Percentiles rank a stretch among this genome's conserved stretches.
Evolutionary conservation across 2,797 vertebrate species (phyloP).

Genomic region (Triplophysa yarkandensis): DNA sequence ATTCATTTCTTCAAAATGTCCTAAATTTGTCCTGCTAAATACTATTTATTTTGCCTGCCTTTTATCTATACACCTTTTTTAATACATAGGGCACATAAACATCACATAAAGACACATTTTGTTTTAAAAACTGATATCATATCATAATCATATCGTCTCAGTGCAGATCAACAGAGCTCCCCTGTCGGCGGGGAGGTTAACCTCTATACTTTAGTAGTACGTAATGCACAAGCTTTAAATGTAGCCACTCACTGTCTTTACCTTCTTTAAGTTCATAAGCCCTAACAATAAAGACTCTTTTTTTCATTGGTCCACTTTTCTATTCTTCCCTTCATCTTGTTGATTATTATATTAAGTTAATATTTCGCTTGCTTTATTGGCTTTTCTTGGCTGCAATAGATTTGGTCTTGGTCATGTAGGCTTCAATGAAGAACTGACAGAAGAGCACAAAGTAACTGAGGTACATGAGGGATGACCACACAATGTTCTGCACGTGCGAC

Average conservation of each 20-base stretch:
- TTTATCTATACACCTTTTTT: slow-evolving; percentile 44
- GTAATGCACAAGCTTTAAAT: slow-evolving; percentile 69
- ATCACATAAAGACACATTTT: slow-evolving; percentile 66
- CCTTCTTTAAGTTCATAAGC: slow-evolving; percentile 39
- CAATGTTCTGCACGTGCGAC: slow-evolving; percentile 95
- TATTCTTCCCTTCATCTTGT: slow-evolving; percentile 66
- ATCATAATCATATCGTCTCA: slow-evolving; percentile 56
- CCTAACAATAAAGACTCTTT: slow-evolving; percentile 31
- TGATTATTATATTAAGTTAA: slow-evolving; percentile 2
- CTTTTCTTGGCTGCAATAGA: slow-evolving; percentile 76
- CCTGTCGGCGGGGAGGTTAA: slow-evolving; percentile 55
- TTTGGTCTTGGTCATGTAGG: slow-evolving; percentile 89
- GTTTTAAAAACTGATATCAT: slow-evolving; percentile 49
- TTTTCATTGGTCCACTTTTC: slow-evolving; percentile 59
- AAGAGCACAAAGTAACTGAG: slow-evolving; percentile 99
- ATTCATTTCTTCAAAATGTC: slow-evolving; percentile 7
- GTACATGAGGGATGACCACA: slow-evolving; percentile 99
- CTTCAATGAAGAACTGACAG: slow-evolving; percentile 97
- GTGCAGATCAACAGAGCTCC: slow-evolving; percentile 58
- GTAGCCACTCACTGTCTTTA: slow-evolving; percentile 45
- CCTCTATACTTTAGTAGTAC: slow-evolving; percentile 70
- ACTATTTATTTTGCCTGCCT: slow-evolving; percentile 21
- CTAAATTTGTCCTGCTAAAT: slow-evolving; percentile 21
- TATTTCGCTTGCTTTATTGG: slow-evolving; percentile 69
- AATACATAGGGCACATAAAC: slow-evolving; percentile 63